Evolutionary conservation across 2,113 vertebrate genomes (phyloP), one percentile per base, ranked within the genome.

Genomic region (Grantiella picta): DNA sequence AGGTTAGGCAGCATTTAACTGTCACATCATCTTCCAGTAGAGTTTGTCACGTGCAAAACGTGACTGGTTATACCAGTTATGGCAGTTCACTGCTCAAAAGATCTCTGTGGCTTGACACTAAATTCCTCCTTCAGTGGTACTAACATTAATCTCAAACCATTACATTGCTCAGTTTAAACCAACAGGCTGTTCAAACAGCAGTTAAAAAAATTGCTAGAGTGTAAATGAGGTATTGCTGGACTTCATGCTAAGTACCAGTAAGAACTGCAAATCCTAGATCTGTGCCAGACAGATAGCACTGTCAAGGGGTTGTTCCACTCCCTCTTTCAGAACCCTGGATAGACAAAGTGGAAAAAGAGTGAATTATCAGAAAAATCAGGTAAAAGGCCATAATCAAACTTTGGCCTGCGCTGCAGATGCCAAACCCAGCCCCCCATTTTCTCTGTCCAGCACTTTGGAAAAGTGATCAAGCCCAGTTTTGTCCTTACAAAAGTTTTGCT

Each of bases 31-130:
- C 66, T 73, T 78, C n/a, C n/a, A 82, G 18, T 3, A 81, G n/a
- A 76, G 22, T 50, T 16, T 64, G 49, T 25, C 71, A 38, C 24
- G 7, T 52, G 72, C 57, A 93, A 81, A 86, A 52, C 0, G 5
- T 75, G 52, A 93, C 92, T 71, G 80, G 94, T 90, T 89, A 93
- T 93, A 92, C 94, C 86, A 86, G 94, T 95, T 94, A 72, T 1
- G 25, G 77, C 86, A 84, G 80, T 73, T 89, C 33, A 66, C 40
- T 42, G 54, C 21, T 18, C 24, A 42, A 72, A 52, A 91, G 16
- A 54, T 63, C 49, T 38, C 27, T 56, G n/a, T 50, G 44, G 31
- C 56, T 81, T 81, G 79, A 90, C 0, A 0, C 23, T 71, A 57
- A 93, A 88, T 77, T 94, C 50, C 36, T 87, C 56, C 36, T 45